phyloP scores from a whole-genome alignment of 2,113 vertebrate species.

The Callopanchax toddi region DNA sequence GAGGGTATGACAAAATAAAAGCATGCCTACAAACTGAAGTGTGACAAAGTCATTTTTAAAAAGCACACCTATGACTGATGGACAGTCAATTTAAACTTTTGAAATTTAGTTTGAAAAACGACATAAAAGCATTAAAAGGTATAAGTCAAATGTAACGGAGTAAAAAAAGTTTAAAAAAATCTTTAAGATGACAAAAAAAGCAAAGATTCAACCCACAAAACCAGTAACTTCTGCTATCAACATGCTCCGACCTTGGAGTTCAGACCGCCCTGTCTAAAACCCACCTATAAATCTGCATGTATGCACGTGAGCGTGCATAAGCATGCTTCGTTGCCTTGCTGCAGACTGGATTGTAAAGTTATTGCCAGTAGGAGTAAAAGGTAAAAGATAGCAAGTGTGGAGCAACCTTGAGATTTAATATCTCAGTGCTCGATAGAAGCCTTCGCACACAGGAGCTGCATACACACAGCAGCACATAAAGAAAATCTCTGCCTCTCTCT shows the following conservation, averaged over 20 bases:
- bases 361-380: constrained; percentile 54
- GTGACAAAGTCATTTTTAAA: no score
- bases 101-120: no score
- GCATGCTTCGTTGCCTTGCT: constrained; percentile 51
- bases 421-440: constrained; percentile 33
- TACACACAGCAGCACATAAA: constrained; percentile 1
- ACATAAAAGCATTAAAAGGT: no score
- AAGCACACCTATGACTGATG: no score
- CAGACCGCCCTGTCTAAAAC: constrained; percentile 63
- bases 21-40: no score
- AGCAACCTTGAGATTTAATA: constrained; percentile 72
- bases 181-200: constrained; percentile 10
- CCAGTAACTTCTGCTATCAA: constrained; percentile 44
- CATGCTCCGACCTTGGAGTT: constrained; percentile 65
- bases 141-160: no score
- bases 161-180: no score
- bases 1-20: no score
- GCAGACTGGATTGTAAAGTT: constrained; percentile 57
- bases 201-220: constrained; percentile 26
- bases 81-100: no score
- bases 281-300: constrained; percentile 55
- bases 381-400: constrained; percentile 51
- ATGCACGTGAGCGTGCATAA: constrained; percentile 27
- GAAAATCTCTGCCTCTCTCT: constrained; percentile 25
- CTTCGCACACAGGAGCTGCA: constrained; percentile 8